Conservation (phyloP, 1,140 invertebrate genomes). For the Camponotus vicinus region DNA sequence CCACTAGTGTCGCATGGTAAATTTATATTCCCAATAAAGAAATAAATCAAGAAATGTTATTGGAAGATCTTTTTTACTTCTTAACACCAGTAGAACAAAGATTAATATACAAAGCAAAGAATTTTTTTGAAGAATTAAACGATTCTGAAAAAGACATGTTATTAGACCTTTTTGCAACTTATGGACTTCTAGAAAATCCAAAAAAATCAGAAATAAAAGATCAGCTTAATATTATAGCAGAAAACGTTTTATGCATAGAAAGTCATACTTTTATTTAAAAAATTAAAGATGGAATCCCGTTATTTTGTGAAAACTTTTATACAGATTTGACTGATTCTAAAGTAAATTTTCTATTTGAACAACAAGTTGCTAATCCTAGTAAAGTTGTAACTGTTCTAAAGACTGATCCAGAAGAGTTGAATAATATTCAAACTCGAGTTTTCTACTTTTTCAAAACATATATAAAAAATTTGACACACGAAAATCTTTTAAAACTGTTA, state of each 20-base stretch:
- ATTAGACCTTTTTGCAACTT: constrained; percentile 6
- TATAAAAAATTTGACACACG: constrained; percentile 3
- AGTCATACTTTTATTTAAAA: constrained; percentile 3
- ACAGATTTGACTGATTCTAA: background rate
- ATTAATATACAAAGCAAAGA: background rate
- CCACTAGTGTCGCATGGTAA: too few relatives aligned
- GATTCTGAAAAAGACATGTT: background rate
- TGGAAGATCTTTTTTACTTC: background rate
- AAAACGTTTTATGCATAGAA: background rate
- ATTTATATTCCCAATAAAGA: too few relatives aligned
- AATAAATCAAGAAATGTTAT: background rate
- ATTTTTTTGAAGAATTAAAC: background rate
- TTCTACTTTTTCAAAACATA: background rate
- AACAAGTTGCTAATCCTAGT: background rate
- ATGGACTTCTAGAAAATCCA: background rate
- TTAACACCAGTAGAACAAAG: background rate
- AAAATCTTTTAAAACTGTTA: background rate
- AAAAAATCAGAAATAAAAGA: constrained; percentile 6
- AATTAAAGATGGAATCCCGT: background rate
- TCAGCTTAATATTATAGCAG: background rate
- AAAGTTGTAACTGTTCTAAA: background rate
- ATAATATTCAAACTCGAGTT: constrained; percentile 1
- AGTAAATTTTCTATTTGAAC: background rate
- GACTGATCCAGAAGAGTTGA: background rate
- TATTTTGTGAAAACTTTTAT: background rate